Conservation (phyloP, 1,140 invertebrate genomes). For the Cotesia vestalis region DNA sequence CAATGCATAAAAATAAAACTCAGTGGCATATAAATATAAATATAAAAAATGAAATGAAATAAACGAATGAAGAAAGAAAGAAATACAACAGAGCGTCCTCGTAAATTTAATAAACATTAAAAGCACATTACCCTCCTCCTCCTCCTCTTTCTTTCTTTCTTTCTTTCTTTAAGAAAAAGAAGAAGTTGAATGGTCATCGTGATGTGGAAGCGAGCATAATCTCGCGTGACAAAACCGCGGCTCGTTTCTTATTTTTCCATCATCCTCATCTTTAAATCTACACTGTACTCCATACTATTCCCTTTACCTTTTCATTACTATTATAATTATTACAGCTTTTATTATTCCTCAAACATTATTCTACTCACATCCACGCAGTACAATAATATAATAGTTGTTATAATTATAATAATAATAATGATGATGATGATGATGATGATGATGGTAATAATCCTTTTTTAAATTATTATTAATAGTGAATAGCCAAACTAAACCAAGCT, state of each 20-base stretch:
- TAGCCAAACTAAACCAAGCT: too few species aligned
- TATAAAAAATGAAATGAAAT: background rate
- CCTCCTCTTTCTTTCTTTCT: too few species aligned
- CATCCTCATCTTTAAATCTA: background rate
- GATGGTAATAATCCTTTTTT: too few species aligned
- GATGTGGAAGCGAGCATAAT: slow-evolving; percentile 38
- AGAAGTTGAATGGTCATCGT: slow-evolving; percentile 34
- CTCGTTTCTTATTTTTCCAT: slow-evolving; percentile 19
- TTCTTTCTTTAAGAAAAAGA: background rate
- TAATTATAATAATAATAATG: too few species aligned
- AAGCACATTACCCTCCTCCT: slow-evolving; percentile 38
- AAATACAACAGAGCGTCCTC: slow-evolving; percentile 32
- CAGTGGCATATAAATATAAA: background rate
- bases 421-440: too few species aligned
- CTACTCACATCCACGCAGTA: too few species aligned
- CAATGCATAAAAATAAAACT: background rate
- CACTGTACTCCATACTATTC: background rate
- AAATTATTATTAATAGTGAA: too few species aligned
- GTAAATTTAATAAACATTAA: slow-evolving; percentile 45
- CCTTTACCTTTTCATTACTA: background rate
- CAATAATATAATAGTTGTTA: too few species aligned
- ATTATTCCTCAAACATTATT: background rate
- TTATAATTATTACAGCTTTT: background rate
- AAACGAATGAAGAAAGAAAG: slow-evolving; percentile 6
- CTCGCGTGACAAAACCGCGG: slow-evolving; percentile 37